These are phyloP conservation scores for Chaetorhynchus papuensis DNA, from an alignment of 2,113 vertebrate species.

Conservation along the genomic window DNA sequence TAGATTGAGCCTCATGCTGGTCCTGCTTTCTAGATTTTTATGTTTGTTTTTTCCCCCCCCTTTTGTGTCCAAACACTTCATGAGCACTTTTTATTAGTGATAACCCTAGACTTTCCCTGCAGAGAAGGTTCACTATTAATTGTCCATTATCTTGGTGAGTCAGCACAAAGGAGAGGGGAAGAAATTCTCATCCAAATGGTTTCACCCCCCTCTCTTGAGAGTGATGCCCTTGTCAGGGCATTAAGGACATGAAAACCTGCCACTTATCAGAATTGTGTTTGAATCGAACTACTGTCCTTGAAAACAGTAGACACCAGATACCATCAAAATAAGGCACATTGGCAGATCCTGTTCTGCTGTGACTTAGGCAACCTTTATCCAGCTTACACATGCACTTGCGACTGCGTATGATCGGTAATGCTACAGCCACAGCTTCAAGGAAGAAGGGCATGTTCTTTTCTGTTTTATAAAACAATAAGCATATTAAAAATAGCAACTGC, in stretches of 20 bases:
- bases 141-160: conserved; percentile 78
- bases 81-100: conserved; percentile 59
- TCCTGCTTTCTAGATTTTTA: conserved; percentile 8
- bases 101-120: conserved; percentile 66
- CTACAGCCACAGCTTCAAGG: neutral
- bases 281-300: conserved; percentile 79
- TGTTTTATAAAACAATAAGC: conserved; percentile 12
- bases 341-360: conserved; percentile 47
- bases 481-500: neutral
- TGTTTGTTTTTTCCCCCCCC: neutral
- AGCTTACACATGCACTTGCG: neutral
- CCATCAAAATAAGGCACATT: conserved; percentile 56
- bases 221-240: conserved; percentile 77
- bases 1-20: neutral
- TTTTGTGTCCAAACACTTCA: conserved; percentile 36
- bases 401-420: neutral
- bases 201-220: conserved; percentile 78
- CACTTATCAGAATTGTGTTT: conserved; percentile 76
- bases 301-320: conserved; percentile 73
- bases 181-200: conserved; percentile 67
- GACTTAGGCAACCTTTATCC: conserved; percentile 32
- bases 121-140: conserved; percentile 70
- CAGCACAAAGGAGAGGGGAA: conserved; percentile 69
- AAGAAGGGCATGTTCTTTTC: neutral
- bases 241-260: conserved; percentile 76